phyloP scores from a whole-genome alignment of 2,888 invertebrate genomes.

The Megaustenia siamemsis region DNA sequence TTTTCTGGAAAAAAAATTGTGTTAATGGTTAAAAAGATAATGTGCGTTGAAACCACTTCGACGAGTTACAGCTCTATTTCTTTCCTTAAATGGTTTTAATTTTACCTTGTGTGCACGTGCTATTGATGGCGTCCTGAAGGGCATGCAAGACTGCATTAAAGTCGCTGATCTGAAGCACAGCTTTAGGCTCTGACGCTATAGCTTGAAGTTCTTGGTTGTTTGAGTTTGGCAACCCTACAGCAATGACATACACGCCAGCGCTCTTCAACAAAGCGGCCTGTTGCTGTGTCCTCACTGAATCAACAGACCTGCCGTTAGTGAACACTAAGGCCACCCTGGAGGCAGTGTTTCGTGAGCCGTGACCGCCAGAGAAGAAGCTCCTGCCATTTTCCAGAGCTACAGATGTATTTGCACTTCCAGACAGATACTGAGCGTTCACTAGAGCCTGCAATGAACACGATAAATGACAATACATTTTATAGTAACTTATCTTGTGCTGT shows the following conservation, averaged over 20 bases:
- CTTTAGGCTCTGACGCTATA: not conserved
- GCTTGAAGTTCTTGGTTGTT: conserved; percentile 14
- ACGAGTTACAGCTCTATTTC: too few relatives aligned
- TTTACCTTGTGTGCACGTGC: not conserved
- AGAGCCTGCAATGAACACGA: too few relatives aligned
- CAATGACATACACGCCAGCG: conserved; percentile 12
- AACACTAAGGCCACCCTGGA: not conserved
- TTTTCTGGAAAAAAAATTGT: too few relatives aligned
- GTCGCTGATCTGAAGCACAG: not conserved
- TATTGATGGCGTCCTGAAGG: not conserved
- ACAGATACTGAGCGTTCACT: not conserved
- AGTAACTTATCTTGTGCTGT: not conserved
- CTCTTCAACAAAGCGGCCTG: not conserved
- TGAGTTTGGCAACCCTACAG: not conserved
- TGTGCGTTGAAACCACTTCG: too few relatives aligned
- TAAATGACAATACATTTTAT: not conserved
- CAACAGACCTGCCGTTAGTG: not conserved
- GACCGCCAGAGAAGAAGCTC: not conserved
- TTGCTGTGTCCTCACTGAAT: not conserved
- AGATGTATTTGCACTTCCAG: conserved; percentile 19
- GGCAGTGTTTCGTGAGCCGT: not conserved
- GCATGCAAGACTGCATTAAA: not conserved
- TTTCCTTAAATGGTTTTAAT: too few relatives aligned
- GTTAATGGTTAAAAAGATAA: too few relatives aligned
- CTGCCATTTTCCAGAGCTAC: not conserved